phyloP scores from a whole-genome alignment of 2,888 invertebrate species.

The Phyllotreta cruciferae region DNA sequence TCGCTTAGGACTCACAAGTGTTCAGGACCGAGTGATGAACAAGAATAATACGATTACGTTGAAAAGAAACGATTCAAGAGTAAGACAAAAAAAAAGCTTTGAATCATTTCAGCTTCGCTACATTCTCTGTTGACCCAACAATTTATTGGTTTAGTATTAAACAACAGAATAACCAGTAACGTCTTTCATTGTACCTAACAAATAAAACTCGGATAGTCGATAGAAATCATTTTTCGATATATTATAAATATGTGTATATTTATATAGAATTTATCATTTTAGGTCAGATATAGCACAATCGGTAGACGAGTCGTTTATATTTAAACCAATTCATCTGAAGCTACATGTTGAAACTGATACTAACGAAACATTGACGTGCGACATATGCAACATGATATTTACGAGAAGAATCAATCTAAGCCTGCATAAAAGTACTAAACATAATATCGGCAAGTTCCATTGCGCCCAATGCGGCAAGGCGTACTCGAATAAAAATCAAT shows the following conservation, averaged over 20 bases:
- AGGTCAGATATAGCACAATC: slow-evolving; percentile 25
- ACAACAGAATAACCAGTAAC: no score
- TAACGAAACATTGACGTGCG: slow-evolving; percentile 42
- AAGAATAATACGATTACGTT: no score
- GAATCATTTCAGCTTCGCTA: no score
- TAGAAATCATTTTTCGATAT: no score
- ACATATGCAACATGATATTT: slow-evolving; percentile 43
- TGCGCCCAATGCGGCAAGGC: slow-evolving; percentile 42
- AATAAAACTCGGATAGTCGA: no score
- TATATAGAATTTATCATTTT: slow-evolving; percentile 30
- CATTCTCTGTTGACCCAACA: no score
- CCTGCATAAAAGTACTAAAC: slow-evolving; percentile 59
- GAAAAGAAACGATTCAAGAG: no score
- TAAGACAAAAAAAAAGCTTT: no score
- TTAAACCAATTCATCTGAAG: slow-evolving; percentile 25
- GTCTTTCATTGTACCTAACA: no score
- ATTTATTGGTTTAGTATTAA: no score
- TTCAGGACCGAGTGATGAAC: no score
- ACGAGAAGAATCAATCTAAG: slow-evolving; percentile 63
- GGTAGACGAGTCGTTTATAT: slow-evolving; percentile 19
- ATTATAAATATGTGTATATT: no score
- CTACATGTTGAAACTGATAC: slow-evolving; percentile 39
- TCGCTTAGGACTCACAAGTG: slow-evolving; percentile 55
- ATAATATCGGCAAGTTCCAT: slow-evolving; percentile 27
- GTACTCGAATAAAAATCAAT: slow-evolving; percentile 39